Percentiles rank a stretch among this genome's conserved stretches.
phyloP scores from a whole-genome alignment of 2,888 invertebrate genomes.

The Buathra laborator region DNA sequence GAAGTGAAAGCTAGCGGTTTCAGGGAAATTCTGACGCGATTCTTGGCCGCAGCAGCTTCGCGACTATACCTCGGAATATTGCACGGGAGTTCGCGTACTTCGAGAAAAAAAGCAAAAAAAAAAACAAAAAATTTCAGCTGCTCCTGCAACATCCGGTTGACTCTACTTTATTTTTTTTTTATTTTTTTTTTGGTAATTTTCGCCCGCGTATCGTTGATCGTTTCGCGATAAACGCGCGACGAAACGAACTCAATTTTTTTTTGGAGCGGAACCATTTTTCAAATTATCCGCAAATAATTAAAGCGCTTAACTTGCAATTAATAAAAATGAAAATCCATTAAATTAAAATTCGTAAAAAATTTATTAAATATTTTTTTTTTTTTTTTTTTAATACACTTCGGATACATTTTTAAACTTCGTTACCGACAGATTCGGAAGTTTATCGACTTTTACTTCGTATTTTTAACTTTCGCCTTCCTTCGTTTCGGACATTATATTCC shows the following conservation, averaged over 20 bases:
- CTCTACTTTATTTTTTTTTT: background rate
- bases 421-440: background rate
- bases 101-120: background rate
- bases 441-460: constrained; percentile 17
- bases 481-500: constrained; percentile 33
- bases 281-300: background rate
- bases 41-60: constrained; percentile 65
- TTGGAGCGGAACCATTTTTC: background rate
- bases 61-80: constrained; percentile 35
- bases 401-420: background rate
- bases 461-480: constrained; percentile 35
- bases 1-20: constrained; percentile 83
- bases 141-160: background rate
- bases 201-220: no score
- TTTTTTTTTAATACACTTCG: background rate
- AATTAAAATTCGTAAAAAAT: background rate
- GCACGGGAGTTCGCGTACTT: constrained; percentile 34
- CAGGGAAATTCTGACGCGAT: constrained; percentile 81
- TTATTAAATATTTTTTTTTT: background rate
- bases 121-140: background rate
- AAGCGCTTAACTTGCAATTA: no score
- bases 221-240: no score
- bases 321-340: no score
- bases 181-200: background rate
- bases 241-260: background rate